A percentile compares a stretch with the other conserved stretches of the same genome.
phyloP scores from a whole-genome alignment of 1,140 invertebrate species.

The Penaeus vannamei region DNA sequence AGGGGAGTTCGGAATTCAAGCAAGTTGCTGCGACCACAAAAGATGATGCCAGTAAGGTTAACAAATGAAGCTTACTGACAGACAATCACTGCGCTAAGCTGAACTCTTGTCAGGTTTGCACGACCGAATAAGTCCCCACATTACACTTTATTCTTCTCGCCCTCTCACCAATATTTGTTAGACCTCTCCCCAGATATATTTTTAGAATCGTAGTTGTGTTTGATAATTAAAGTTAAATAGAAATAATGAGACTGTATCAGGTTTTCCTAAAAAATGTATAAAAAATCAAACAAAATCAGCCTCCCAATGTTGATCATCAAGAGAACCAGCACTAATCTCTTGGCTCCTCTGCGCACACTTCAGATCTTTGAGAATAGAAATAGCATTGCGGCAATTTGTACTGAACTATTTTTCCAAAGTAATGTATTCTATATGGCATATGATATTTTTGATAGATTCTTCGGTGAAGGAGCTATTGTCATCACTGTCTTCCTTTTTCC shows the following conservation, averaged over 20 bases:
- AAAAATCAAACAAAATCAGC: too few species aligned
- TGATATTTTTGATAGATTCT: slow-evolving; percentile 65
- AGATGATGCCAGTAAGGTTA: not conserved
- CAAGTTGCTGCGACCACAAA: slow-evolving; percentile 19
- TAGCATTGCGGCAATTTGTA: slow-evolving; percentile 62
- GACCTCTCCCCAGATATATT: slow-evolving; percentile 58
- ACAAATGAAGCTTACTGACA: slow-evolving; percentile 32
- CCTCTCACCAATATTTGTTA: slow-evolving; percentile 49
- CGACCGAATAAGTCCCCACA: slow-evolving; percentile 35
- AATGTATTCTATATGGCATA: slow-evolving; percentile 58
- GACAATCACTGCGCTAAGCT: slow-evolving; percentile 54
- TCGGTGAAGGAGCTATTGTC: slow-evolving; percentile 58
- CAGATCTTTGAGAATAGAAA: slow-evolving; percentile 58
- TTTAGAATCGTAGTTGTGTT: slow-evolving; percentile 56
- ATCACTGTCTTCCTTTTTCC: slow-evolving; percentile 39
- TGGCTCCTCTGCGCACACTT: slow-evolving; percentile 39
- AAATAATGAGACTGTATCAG: not conserved
- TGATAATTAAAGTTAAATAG: slow-evolving; percentile 36
- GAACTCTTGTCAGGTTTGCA: slow-evolving; percentile 18
- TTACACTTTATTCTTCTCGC: slow-evolving; percentile 37
- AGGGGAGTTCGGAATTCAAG: slow-evolving; percentile 1
- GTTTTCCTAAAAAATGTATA: too few species aligned
- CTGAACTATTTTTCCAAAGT: slow-evolving; percentile 63
- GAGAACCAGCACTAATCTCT: not conserved
- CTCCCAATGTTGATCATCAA: too few species aligned